These are phyloP conservation scores for Sparus aurata DNA, from an alignment of 2,797 vertebrate species.

Conservation along the genomic window DNA sequence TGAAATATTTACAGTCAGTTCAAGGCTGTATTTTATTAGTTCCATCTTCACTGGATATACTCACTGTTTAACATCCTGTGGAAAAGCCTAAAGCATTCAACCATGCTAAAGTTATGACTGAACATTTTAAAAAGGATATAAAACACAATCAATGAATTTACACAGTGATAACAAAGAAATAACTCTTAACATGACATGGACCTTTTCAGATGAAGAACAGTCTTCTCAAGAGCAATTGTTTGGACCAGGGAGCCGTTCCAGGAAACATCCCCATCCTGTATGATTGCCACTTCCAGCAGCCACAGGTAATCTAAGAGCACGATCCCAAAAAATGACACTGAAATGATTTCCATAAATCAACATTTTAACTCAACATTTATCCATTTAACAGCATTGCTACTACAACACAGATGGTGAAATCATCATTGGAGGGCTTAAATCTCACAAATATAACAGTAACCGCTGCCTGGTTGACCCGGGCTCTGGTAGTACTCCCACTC, in stretches of 20 bases:
- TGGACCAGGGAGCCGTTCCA: conserved; percentile 61
- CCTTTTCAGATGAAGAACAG: conserved; percentile 23
- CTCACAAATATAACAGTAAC: conserved; percentile 66
- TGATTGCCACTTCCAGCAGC: conserved; percentile 43
- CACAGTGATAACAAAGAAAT: not conserved
- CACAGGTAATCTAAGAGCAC: conserved; percentile 50
- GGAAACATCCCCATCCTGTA: conserved; percentile 64
- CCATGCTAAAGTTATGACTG: not conserved
- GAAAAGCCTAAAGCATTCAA: not conserved
- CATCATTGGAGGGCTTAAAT: conserved; percentile 58
- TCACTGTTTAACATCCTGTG: not conserved
- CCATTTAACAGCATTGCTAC: conserved; percentile 51
- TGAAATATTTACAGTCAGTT: not conserved
- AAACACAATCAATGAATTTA: not conserved
- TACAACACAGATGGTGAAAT: conserved; percentile 61
- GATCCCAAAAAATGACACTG: too few relatives aligned
- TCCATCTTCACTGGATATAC: not conserved
- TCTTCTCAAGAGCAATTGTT: conserved; percentile 25
- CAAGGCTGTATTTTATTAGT: not conserved
- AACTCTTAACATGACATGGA: not conserved
- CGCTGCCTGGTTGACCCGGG: conserved; percentile 66
- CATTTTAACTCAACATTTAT: not conserved
- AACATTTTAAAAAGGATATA: not conserved
- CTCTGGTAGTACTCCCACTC: conserved; percentile 40
- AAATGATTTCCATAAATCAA: not conserved